Evolutionary conservation across 2,797 vertebrate species (phyloP), one percentile per base, ranked within the genome.

Genomic region (Leptoclinus maculatus): DNA sequence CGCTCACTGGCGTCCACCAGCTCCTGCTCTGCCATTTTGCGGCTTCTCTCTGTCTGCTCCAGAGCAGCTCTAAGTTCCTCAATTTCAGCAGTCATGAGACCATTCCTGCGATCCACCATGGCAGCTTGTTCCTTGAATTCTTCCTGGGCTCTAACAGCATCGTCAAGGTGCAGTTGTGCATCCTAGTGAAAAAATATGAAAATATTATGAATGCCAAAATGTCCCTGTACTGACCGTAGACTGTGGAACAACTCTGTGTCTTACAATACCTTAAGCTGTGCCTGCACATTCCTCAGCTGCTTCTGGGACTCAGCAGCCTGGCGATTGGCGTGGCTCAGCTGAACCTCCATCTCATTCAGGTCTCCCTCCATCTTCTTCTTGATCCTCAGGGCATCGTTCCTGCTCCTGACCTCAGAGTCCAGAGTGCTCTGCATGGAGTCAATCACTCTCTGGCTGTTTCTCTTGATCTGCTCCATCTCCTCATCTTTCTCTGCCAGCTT

Each of bases 331-430:
- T 96, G 96, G 79, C 95, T 95, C 73, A 97, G 90, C 89, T 97
- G 97, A 70, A 97, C 94, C 91, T 97, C 96, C 96, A 97, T 94
- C 90, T 97, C 96, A 38, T 95, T 96, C 71, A 96, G 93, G 54
- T 96, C 96, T 70, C 96, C 95, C 75, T 97, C 96, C 95, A 96
- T 97, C 93, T 97, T 97, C 94, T 97, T 98, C 90, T 97, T 97
- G 67, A 97, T 81, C 82, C 96, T 95, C 63, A 97, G 79, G 73
- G 96, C 96, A 53, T 97, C 96, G 1, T 97, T 97, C 73, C 96
- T 96, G 94, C 96, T 97, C 71, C 95, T 96, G 85, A 95, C 93
- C 78, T 97, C 97, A 0, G 96, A 91, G 47, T 97, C 97, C 86
- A 98, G 83, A 13, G 84, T 89, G 67, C 92, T 95, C 88, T 97